A percentile compares a stretch with the other conserved stretches of the same genome.
Evolutionary conservation across 2,888 invertebrate species (phyloP).

Genomic region (Megamerina dolium): DNA sequence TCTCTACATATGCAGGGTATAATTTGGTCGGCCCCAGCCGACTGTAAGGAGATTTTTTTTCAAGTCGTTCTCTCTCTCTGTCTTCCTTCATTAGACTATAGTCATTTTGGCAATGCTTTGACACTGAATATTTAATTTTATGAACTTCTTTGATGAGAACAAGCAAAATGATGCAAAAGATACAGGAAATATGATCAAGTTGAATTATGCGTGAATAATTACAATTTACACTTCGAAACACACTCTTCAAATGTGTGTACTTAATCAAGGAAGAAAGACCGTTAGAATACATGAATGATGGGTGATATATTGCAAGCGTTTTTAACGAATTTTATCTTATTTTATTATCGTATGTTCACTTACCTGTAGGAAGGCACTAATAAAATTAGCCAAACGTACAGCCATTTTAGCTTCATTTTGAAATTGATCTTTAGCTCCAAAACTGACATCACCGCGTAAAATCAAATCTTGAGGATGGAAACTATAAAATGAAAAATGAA

Average conservation of each 20-base stretch:
- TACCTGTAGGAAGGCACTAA: slow-evolving; percentile 88
- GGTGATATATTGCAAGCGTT: not conserved
- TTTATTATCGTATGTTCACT: slow-evolving; percentile 13
- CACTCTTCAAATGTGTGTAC: slow-evolving; percentile 25
- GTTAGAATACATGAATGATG: not conserved
- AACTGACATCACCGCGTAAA: slow-evolving; percentile 81
- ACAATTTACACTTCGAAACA: slow-evolving; percentile 43
- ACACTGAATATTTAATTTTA: slow-evolving; percentile 46
- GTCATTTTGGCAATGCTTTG: slow-evolving; percentile 37
- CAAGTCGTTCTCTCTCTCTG: slow-evolving; percentile 36
- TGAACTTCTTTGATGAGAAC: slow-evolving; percentile 23
- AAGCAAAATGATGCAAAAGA: slow-evolving; percentile 15
- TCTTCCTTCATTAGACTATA: slow-evolving; percentile 27
- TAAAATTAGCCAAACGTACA: slow-evolving; percentile 89
- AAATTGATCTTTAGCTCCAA: slow-evolving; percentile 81
- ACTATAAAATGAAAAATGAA: slow-evolving; percentile 43
- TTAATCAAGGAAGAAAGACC: not conserved
- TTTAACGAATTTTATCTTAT: not conserved
- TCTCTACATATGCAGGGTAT: no score
- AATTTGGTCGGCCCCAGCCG: no score
- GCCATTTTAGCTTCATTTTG: slow-evolving; percentile 96
- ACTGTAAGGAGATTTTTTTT: no score
- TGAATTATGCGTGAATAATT: slow-evolving; percentile 46
- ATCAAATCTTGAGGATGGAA: slow-evolving; percentile 68
- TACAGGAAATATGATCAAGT: slow-evolving; percentile 42